A percentile compares a stretch with the other conserved stretches of the same genome.
Conservation (phyloP, 2,888 invertebrate species). For the Trichogramma dendrolimi region DNA sequence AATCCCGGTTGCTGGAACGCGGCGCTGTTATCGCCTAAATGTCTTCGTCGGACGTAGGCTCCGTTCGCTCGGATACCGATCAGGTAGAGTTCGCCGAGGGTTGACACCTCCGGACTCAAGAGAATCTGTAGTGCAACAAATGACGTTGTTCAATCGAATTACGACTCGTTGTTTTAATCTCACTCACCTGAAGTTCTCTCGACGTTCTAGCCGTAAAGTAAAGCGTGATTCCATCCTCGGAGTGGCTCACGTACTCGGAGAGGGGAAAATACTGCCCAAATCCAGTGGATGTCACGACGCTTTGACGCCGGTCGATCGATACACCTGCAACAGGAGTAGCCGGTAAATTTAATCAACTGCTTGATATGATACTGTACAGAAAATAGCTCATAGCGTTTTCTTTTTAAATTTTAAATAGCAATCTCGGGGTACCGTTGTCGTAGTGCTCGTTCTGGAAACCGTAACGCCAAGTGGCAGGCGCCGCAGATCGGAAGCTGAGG, state of each 20-base stretch:
- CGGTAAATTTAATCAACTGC: no score
- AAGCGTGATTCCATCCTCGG: conserved; percentile 24
- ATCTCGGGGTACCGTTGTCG: conserved; percentile 12
- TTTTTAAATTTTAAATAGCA: background rate
- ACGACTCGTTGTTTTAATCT: background rate
- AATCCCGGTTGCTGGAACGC: conserved; percentile 20
- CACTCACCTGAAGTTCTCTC: conserved; percentile 23
- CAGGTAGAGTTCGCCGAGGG: conserved; percentile 24
- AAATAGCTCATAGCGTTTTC: background rate
- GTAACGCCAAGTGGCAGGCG: conserved; percentile 23
- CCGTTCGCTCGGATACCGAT: conserved; percentile 21
- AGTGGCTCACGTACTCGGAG: conserved; percentile 26
- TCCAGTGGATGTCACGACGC: conserved; percentile 26
- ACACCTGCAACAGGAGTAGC: conserved; percentile 13
- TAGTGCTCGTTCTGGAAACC: conserved; percentile 23
- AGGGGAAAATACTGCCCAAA: conserved; percentile 26
- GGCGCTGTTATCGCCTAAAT: conserved; percentile 21
- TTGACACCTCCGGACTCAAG: conserved; percentile 22
- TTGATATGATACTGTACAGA: background rate
- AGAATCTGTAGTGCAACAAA: conserved; percentile 15
- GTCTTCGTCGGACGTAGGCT: conserved; percentile 19
- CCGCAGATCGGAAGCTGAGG: conserved; percentile 28
- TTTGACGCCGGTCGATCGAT: conserved; percentile 23
- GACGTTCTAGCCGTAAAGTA: conserved; percentile 24
- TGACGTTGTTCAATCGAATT: background rate